A percentile compares a stretch with the other conserved stretches of the same genome.
These are phyloP conservation scores for Lamprologus tigripictilis DNA, from an alignment of 2,113 vertebrate genomes.

Conservation along the genomic window DNA sequence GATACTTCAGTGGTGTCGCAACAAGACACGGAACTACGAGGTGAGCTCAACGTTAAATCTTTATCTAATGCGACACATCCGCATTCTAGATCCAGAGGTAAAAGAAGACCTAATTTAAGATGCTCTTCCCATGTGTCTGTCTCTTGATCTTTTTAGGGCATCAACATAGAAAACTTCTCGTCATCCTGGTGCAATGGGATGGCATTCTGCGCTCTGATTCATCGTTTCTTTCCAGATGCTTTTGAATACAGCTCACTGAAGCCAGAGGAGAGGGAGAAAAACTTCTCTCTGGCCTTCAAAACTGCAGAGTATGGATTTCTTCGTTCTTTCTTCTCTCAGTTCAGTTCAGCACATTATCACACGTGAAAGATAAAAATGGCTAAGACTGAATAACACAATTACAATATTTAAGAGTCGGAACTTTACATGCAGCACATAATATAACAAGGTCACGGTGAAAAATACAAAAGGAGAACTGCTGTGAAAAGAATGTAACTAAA, in stretches of 20 bases:
- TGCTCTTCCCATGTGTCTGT: not conserved
- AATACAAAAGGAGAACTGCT: not conserved
- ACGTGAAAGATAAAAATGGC: not conserved
- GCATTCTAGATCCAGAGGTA: not conserved
- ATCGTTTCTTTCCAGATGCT: conserved; percentile 72
- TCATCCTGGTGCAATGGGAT: conserved; percentile 73
- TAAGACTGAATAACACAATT: not conserved
- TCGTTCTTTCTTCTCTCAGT: not conserved
- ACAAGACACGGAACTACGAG: conserved; percentile 70
- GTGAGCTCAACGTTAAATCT: conserved; percentile 7
- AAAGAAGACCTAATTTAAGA: not conserved
- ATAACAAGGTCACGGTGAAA: not conserved
- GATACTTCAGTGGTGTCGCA: conserved; percentile 73
- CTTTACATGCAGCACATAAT: not conserved
- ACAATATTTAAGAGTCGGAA: not conserved
- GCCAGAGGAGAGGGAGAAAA: conserved; percentile 64
- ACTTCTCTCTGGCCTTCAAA: conserved; percentile 72
- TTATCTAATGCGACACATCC: not conserved
- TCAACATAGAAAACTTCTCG: conserved; percentile 75
- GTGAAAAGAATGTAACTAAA: not conserved
- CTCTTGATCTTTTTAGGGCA: conserved; percentile 41
- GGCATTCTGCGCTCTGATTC: conserved; percentile 75
- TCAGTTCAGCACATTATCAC: not conserved
- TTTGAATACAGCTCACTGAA: conserved; percentile 70
- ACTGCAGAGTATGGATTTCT: conserved; percentile 65